Evolutionary conservation across 2,888 invertebrate genomes (phyloP), one percentile per base, ranked within the genome.

Genomic region (Thymelicus acteon): DNA sequence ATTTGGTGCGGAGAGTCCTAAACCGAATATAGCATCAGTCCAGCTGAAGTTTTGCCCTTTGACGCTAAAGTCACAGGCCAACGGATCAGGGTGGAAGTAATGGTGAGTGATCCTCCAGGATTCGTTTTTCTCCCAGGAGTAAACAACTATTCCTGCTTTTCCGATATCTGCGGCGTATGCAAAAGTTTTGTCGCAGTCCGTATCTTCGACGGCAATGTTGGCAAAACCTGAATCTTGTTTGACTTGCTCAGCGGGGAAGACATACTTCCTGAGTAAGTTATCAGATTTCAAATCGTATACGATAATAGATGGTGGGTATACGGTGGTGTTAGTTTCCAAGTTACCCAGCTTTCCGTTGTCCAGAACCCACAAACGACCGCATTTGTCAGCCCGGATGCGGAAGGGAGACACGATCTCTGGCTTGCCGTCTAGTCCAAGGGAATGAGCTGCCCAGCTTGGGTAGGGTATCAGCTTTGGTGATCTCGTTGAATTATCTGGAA

Each of bases 381-480:
- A 97, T 63, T 94, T 94, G 84, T 97, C 97, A 0, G 96, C 97
- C 0, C 96, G 93, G 2, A 97, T 91, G 7, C 97, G 92, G 85
- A 96, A 97, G 0, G 97, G 96, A 0, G 97, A 97, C 0, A 97
- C 95, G 64, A 97, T 95, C 82, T 96, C 96, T 1, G 94, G 93
- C n/a, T 86, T 89, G 0, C 88, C 88, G 8, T 91, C 93, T 19
- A 84, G 86, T 8, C 85, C 88, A 54, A 89, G 94, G 58, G 96
- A 95, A 80, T 97, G 97, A 0, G 97, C 96, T 72, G 95, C 95
- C 97, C 97, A 97, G 77, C 95, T 96, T 0, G 97, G 97, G 78
- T 96, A 97, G 0, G 97, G 97, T n/a, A 93, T 96, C 71, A 97
- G 86, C 52, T 94, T 92, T 0, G 97, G 97, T 6, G 96, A 96